A percentile compares a stretch with the other conserved stretches of the same genome.
Evolutionary conservation across 2,797 vertebrate genomes (phyloP).

Genomic region (Epinephelus malabaricus): DNA sequence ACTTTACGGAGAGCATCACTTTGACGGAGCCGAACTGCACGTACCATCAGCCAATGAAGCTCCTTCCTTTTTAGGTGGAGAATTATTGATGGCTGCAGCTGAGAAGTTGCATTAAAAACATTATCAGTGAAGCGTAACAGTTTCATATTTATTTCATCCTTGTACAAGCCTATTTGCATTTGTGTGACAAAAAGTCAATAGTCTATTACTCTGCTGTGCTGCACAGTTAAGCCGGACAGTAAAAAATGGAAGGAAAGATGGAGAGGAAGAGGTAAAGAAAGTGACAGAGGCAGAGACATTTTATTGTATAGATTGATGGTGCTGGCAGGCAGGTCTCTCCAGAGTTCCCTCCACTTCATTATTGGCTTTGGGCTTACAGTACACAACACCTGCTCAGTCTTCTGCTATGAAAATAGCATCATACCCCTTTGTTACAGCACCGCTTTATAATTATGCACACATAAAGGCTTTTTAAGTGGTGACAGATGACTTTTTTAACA

Average conservation of each 20-base stretch:
- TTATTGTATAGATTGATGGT: conserved; percentile 13
- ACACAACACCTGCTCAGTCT: conserved; percentile 2
- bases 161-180: conserved; percentile 58
- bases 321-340: neutral
- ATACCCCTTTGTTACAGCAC: too few species aligned
- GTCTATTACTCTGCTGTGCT: conserved; percentile 43
- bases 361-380: neutral
- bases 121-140: conserved; percentile 12
- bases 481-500: conserved; percentile 2
- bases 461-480: neutral
- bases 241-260: conserved; percentile 11
- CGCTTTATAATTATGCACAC: neutral
- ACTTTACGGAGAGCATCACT: conserved; percentile 37
- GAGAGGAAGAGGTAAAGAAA: neutral
- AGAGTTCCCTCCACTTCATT: conserved; percentile 8
- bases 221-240: conserved; percentile 20
- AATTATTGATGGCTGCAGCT: conserved; percentile 10
- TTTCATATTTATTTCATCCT: conserved; percentile 52
- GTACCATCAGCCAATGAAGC: neutral
- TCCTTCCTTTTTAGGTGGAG: neutral
- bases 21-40: conserved; percentile 8
- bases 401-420: neutral
- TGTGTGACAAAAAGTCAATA: conserved; percentile 61
- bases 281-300: neutral
- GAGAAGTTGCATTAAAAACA: conserved; percentile 21